Conservation (phyloP, 2,113 vertebrate genomes). For the Poeciliopsis turrubarensis region DNA sequence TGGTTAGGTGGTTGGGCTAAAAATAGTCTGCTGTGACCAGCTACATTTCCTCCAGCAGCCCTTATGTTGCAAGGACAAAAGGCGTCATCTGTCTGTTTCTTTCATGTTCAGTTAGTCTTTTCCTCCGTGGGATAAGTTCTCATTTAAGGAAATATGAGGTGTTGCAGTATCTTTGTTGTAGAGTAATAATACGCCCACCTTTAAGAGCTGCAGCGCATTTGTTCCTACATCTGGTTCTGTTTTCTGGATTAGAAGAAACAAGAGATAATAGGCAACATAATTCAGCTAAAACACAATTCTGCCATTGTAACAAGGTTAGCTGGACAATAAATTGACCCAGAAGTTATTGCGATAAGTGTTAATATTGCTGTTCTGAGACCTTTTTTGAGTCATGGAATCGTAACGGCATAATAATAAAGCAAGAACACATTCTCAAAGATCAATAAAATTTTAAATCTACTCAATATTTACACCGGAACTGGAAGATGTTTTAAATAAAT, state of each 20-base stretch:
- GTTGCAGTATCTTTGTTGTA: constrained; percentile 3
- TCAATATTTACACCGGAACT: too few species aligned
- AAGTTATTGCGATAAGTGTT: too few species aligned
- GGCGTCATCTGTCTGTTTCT: constrained; percentile 3
- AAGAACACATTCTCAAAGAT: too few species aligned
- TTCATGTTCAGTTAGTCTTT: constrained; percentile 11
- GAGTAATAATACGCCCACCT: constrained; percentile 30
- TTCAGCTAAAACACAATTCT: background rate
- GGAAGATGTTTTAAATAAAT: too few species aligned
- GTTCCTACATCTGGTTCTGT: background rate
- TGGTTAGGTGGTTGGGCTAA: constrained; percentile 34
- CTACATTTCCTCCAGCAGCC: background rate
- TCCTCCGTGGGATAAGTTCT: constrained; percentile 4
- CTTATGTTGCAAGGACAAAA: background rate
- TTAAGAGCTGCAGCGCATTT: constrained; percentile 10
- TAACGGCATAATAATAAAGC: too few species aligned
- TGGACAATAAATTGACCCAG: too few species aligned
- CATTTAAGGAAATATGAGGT: constrained; percentile 3
- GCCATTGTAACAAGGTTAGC: too few species aligned
- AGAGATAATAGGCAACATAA: background rate
- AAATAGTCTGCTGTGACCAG: background rate
- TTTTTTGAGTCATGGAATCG: too few species aligned
- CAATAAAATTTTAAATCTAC: too few species aligned
- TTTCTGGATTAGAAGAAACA: background rate
- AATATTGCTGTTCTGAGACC: too few species aligned